Evolutionary conservation across 2,888 invertebrate genomes (phyloP), one percentile per base, ranked within the genome.

Genomic region (Nesidiocoris tenuis): DNA sequence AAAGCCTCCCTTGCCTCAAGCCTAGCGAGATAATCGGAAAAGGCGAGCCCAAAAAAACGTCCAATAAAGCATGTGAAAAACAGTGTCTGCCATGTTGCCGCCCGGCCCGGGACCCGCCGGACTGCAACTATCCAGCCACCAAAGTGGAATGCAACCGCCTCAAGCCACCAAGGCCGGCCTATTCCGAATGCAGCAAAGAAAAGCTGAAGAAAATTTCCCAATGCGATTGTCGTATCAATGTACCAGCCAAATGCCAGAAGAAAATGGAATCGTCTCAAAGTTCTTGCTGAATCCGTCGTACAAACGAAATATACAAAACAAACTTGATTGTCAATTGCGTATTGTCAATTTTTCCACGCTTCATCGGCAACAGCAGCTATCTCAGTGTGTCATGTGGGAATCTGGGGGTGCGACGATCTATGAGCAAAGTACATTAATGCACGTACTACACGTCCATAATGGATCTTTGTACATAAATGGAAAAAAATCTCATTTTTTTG

Each of bases 81-180:
- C 23, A 75, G 12, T 78, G 78, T 68, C 77, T 78, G 78, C 78
- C 78, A 16, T 78, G 78, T 23, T 78, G 78, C 76, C 19, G 56
- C 3, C 78, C 77, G 12, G 78, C 77, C 18, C 65, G 78, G 19
- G 78, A 78, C 18, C 78, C 78, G 0, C 78, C 78, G 9, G 74
- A 72, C 16, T 78, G 78, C 61, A 75, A 74, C 75, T 77, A 75
- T 25, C 78, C 77, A 2, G 71, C 72, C 64, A 66, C 55, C n/a
- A 78, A 74, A 55, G 21, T 54, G n/a, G 22, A 23, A 3, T 78
- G 78, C 59, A 61, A 71, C 22, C 75, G 74, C 61, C 16, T 25
- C 22, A 77, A 65, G 63, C 61, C 77, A 5, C 77, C 77, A 7
- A 75, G 77, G n/a, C 78, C 78, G 0, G 25, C 78, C 16, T 78